phyloP scores from a whole-genome alignment of 1,140 invertebrate species.

The Potamilus streckersoni region DNA sequence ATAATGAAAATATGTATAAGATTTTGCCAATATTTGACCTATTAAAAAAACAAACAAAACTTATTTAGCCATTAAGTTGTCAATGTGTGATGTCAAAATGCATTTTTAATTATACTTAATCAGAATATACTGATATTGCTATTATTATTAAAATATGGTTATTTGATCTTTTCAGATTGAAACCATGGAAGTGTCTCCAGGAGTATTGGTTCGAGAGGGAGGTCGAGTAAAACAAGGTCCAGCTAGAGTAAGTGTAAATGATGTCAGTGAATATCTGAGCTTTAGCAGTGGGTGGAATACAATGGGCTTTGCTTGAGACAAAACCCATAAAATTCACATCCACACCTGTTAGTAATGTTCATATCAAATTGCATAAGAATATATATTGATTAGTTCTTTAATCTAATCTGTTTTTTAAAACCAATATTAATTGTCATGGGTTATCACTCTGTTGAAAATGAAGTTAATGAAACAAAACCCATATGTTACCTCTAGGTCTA shows the following conservation, averaged over 20 bases:
- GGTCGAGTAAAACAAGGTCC: constrained; percentile 60
- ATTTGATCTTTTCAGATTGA: constrained; percentile 52
- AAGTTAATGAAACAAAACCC: too few relatives aligned
- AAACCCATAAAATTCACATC: not conserved
- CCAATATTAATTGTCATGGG: not conserved
- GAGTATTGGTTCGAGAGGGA: constrained; percentile 60
- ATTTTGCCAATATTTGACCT: too few relatives aligned
- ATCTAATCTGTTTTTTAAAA: not conserved
- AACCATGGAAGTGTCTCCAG: constrained; percentile 59
- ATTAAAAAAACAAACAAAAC: not conserved
- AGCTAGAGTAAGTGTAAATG: constrained; percentile 44
- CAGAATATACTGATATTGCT: not conserved
- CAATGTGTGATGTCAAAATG: not conserved
- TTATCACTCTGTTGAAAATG: not conserved
- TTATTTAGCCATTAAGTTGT: not conserved
- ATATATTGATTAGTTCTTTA: not conserved
- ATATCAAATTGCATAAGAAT: not conserved
- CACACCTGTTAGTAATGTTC: not conserved
- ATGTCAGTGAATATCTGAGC: not conserved
- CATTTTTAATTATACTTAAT: not conserved
- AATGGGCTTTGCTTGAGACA: not conserved
- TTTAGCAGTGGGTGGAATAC: not conserved
- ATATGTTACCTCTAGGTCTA: not conserved
- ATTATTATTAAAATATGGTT: not conserved
- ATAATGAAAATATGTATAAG: too few relatives aligned